phyloP scores from a whole-genome alignment of 2,113 vertebrate species.

The Pomatorhinus ruficollis region DNA sequence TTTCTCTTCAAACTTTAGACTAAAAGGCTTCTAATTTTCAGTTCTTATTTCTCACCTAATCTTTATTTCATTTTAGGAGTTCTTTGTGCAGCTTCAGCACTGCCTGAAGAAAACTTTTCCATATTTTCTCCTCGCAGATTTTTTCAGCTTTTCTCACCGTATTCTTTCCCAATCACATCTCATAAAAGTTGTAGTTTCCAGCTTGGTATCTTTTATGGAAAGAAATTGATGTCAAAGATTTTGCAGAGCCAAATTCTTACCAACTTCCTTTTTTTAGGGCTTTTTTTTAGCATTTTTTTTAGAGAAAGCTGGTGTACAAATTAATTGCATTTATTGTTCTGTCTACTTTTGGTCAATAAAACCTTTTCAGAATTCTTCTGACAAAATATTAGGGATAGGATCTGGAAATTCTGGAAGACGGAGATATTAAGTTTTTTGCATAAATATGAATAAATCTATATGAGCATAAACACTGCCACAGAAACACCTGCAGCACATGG shows the following conservation, averaged over 20 bases:
- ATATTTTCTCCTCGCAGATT: neutral
- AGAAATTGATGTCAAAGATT: neutral
- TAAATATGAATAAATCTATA: neutral
- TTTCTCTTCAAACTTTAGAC: neutral
- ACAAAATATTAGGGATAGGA: neutral
- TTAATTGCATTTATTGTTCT: neutral
- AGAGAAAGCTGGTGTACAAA: neutral
- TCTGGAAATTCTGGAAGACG: neutral
- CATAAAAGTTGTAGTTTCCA: neutral
- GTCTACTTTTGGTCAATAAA: neutral
- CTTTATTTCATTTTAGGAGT: neutral
- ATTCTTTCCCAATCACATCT: neutral
- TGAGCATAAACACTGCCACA: neutral
- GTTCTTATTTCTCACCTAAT: neutral
- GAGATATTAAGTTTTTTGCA: neutral
- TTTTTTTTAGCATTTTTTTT: neutral
- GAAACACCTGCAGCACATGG: neutral
- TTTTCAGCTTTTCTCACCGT: neutral
- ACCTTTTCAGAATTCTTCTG: neutral
- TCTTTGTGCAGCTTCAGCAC: neutral
- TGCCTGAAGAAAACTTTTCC: neutral
- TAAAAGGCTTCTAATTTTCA: neutral
- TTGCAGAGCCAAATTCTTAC: neutral
- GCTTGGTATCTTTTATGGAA: neutral
- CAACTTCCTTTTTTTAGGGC: neutral